Evolutionary conservation across 1,140 invertebrate genomes (phyloP).

Genomic region (Halictus rubicundus): DNA sequence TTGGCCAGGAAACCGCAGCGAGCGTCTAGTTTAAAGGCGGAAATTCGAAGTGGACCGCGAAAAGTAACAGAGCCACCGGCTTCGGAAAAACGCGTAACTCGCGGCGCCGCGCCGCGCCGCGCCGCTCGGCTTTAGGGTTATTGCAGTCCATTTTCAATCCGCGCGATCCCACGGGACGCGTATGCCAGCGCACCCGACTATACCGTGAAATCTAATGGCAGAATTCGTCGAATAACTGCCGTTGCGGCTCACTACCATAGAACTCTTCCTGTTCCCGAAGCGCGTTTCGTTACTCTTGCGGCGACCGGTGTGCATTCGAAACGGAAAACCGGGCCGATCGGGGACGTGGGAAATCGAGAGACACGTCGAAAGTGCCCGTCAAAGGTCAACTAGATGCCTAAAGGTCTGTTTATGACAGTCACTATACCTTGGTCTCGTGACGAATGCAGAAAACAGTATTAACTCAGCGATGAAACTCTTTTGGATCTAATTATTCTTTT

Average conservation of each 20-base stretch:
- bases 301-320: slow-evolving; percentile 22
- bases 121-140: slow-evolving; percentile 50
- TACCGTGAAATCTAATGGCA: slow-evolving; percentile 48
- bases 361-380: not conserved
- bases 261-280: slow-evolving; percentile 56
- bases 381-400: slow-evolving; percentile 31
- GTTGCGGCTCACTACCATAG: slow-evolving; percentile 19
- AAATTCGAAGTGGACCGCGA: slow-evolving; percentile 46
- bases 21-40: slow-evolving; percentile 24
- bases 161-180: slow-evolving; percentile 18
- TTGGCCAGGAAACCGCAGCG: slow-evolving; percentile 28
- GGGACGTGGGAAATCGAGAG: not conserved
- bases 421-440: too few relatives aligned
- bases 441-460: too few relatives aligned
- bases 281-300: slow-evolving; percentile 34
- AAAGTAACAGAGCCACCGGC: slow-evolving; percentile 46
- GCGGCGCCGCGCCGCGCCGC: not conserved
- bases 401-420: not conserved
- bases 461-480: too few relatives aligned
- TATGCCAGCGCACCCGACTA: slow-evolving; percentile 23
- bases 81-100: slow-evolving; percentile 57
- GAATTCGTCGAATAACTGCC: slow-evolving; percentile 56
- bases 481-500: too few relatives aligned
- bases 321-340: not conserved
- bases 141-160: slow-evolving; percentile 63